Evolutionary conservation across 2,888 invertebrate species (phyloP), one percentile per base, ranked within the genome.

Genomic region (Silvanus unidentatus): DNA sequence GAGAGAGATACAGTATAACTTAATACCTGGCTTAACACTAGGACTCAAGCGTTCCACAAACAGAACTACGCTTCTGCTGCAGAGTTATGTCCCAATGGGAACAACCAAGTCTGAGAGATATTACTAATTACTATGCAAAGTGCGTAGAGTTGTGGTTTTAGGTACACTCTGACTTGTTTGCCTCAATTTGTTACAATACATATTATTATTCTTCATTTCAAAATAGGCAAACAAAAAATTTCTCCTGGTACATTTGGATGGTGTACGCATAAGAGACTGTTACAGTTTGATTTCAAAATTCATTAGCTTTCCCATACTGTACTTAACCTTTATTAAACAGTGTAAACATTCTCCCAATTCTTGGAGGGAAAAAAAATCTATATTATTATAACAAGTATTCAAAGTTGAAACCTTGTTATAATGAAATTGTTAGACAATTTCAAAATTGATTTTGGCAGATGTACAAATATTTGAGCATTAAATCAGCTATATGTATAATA

Each of bases 101-200:
- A 43, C 45, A 51, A 48, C 45, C 52, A 44, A 53, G 52, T 49
- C 50, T 53, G 48, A n/a, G 57, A 59, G 57, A 59, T 57, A 60
- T 56, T 56, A 52, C 58, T 59, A 60, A 59, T 59, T 60, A 60
- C 55, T 57, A 60, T 60, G 60, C 59, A 59, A 60, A 60, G 56
- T 60, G 58, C 56, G 57, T 59, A 49, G 52, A 58, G 54, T 54
- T 58, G 55, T 53, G 59, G 59, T 37, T 37, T 37, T 37, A n/a
- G n/a, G n/a, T n/a, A 37, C 16, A 37, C 37, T 15, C 37, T 37
- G 37, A 37, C 37, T 37, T 37, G 37, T 37, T 37, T 37, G 13
- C 37, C 15, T 37, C 37, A 37, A 37, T 15, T 37, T 37, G 10
- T 12, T 35, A 37, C 37, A n/a, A 37, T 37, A 9, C 37, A 3